Percentiles rank a stretch among this genome's conserved stretches.
phyloP scores from a whole-genome alignment of 2,113 vertebrate genomes.

The Acrocephalus arundinaceus region DNA sequence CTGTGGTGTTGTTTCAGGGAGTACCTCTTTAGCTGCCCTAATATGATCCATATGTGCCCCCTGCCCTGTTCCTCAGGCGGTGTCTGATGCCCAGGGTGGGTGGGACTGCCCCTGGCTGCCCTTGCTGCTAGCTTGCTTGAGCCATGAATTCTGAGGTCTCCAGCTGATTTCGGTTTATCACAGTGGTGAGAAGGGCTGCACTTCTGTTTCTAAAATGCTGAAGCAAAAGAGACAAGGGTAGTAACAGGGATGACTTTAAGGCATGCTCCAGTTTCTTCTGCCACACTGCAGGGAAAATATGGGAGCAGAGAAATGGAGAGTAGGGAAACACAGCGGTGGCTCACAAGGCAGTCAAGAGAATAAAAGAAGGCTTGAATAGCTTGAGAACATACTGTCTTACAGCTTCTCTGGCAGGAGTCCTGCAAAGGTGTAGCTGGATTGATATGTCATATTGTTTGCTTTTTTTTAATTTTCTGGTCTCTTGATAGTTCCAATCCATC shows the following conservation, averaged over 20 bases:
- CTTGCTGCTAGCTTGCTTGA: not conserved
- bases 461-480: not conserved
- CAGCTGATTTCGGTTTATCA: not conserved
- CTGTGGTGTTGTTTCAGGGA: not conserved
- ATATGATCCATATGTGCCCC: no score
- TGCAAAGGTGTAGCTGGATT: not conserved
- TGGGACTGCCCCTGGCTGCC: not conserved
- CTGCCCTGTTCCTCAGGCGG: rapidly evolving
- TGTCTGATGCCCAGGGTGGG: not conserved
- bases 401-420: not conserved
- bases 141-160: not conserved
- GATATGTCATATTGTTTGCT: not conserved
- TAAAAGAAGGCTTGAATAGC: not conserved
- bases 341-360: not conserved
- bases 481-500: not conserved
- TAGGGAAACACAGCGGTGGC: not conserved
- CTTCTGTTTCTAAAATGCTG: not conserved
- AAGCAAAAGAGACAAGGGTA: not conserved
- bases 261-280: not conserved
- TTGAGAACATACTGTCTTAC: not conserved
- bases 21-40: not conserved
- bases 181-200: not conserved
- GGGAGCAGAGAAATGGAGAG: not conserved
- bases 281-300: not conserved
- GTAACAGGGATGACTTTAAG: not conserved